These are phyloP conservation scores for Erythrocercus mccallii DNA, from an alignment of 2,113 vertebrate species.

Conservation along the genomic window DNA sequence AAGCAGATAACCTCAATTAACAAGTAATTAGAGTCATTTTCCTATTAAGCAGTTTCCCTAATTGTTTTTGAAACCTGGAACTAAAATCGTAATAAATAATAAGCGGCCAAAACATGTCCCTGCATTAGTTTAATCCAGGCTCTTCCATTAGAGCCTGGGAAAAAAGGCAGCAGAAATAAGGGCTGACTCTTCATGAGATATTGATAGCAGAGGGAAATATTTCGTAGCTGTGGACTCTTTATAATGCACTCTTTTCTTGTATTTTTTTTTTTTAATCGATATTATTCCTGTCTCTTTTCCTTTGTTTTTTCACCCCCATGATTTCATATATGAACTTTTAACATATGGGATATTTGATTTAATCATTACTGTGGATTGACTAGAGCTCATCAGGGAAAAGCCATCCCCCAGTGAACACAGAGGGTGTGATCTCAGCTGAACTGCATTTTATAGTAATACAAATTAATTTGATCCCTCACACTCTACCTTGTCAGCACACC, in stretches of 20 bases:
- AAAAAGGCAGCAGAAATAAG: background rate
- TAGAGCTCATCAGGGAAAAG: background rate
- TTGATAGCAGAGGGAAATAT: background rate
- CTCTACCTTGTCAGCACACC: background rate
- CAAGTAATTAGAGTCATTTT: constrained; percentile 67
- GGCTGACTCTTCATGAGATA: too few species aligned
- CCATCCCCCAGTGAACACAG: background rate
- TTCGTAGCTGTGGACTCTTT: background rate
- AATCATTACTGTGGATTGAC: background rate
- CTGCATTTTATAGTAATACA: background rate
- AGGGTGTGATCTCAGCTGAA: background rate
- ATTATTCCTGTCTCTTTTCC: background rate
- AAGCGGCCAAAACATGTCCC: constrained; percentile 38
- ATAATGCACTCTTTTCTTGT: background rate
- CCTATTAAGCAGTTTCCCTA: constrained; percentile 62
- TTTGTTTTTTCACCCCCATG: background rate
- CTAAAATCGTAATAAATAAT: constrained; percentile 66
- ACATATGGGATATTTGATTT: background rate
- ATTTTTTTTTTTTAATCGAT: background rate
- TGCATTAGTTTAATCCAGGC: background rate
- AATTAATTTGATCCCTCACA: background rate
- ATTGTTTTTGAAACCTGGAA: constrained; percentile 72
- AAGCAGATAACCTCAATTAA: constrained; percentile 70
- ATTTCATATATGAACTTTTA: background rate
- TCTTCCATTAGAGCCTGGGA: background rate